Evolutionary conservation across 1,140 invertebrate species (phyloP).

Genomic region (Drosophila pandora): DNA sequence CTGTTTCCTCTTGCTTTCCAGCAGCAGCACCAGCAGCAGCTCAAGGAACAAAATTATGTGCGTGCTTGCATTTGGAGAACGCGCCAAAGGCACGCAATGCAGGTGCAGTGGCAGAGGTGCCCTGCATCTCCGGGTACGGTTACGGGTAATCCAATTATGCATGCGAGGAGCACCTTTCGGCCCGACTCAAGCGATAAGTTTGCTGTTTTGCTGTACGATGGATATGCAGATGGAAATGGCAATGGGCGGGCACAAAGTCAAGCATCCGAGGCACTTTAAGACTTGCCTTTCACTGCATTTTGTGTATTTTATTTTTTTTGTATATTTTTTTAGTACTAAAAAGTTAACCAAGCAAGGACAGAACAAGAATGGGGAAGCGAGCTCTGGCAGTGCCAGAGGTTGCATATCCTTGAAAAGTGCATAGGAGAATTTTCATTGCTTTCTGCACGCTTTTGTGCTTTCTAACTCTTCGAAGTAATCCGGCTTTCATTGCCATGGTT

Average conservation of each 20-base stretch:
- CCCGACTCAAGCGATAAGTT: constrained; percentile 25
- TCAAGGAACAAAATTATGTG: constrained; percentile 61
- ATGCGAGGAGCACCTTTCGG: constrained; percentile 56
- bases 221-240: constrained; percentile 12
- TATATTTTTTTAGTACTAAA: constrained; percentile 37
- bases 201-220: constrained; percentile 7
- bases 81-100: constrained; percentile 49
- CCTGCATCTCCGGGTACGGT: constrained; percentile 44
- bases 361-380: constrained; percentile 25
- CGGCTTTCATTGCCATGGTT: neutral
- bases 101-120: constrained; percentile 20
- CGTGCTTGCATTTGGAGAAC: constrained; percentile 47
- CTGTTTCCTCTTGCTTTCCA: constrained; percentile 16
- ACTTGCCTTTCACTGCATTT: constrained; percentile 7
- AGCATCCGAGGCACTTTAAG: constrained; percentile 54
- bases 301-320: constrained; percentile 1
- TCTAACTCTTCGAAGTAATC: neutral
- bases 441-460: constrained; percentile 1
- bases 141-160: constrained; percentile 71
- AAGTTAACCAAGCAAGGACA: constrained; percentile 36
- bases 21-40: constrained; percentile 12
- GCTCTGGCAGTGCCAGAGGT: constrained; percentile 54
- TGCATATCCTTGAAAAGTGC: constrained; percentile 37
- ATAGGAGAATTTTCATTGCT: constrained; percentile 2
- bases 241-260: constrained; percentile 27